These are phyloP conservation scores for Strigamia maritima DNA, from an alignment of 2,888 invertebrate genomes.

Conservation along the genomic window DNA sequence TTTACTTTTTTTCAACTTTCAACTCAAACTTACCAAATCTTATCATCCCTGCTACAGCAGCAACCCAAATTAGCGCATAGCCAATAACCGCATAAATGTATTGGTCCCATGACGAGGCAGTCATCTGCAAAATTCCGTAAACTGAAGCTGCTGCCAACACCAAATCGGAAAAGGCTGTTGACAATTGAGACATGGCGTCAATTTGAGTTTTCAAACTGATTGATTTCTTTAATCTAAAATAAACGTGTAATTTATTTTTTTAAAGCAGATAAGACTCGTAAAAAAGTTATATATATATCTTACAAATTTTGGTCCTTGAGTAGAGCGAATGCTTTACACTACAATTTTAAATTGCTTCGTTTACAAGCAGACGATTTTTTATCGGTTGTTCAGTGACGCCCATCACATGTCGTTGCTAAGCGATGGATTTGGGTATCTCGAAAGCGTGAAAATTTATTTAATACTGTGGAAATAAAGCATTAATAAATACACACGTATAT, in stretches of 20 bases:
- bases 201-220: neutral
- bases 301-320: neutral
- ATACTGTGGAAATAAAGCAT: neutral
- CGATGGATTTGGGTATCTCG: neutral
- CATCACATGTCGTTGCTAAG: slow-evolving; percentile 15
- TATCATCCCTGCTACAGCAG: slow-evolving; percentile 32
- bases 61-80: slow-evolving; percentile 19
- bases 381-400: slow-evolving; percentile 10
- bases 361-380: slow-evolving; percentile 9
- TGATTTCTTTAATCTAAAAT: neutral
- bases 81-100: slow-evolving; percentile 32
- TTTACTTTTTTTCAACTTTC: neutral
- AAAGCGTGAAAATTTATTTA: neutral
- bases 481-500: neutral
- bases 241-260: neutral
- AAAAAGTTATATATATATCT: neutral
- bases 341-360: slow-evolving; percentile 10
- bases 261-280: neutral
- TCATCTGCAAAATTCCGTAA: slow-evolving; percentile 37
- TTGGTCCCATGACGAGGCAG: neutral
- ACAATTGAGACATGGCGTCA: slow-evolving; percentile 38
- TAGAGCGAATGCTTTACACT: neutral
- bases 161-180: slow-evolving; percentile 41
- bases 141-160: slow-evolving; percentile 37
- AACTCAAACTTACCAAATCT: slow-evolving; percentile 35